Evolutionary conservation across 2,113 vertebrate species (phyloP).

Genomic region (Tyrannus savana): DNA sequence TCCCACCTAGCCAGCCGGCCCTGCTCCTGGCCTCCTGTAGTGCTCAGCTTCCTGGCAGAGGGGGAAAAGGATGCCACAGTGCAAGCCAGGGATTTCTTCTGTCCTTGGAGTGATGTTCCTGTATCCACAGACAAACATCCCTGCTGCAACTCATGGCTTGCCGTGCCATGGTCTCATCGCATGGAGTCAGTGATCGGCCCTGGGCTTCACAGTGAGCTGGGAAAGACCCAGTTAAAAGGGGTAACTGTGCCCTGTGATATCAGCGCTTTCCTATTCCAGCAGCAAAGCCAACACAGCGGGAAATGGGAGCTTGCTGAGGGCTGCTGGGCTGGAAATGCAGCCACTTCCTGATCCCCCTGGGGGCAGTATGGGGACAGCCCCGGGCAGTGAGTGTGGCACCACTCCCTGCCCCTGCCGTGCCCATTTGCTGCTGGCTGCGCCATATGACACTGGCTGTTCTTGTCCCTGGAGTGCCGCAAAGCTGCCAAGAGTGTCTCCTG

Average conservation of each 20-base stretch:
- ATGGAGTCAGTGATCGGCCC: rapidly evolving
- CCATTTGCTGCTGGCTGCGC: background rate
- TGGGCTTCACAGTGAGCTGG: background rate
- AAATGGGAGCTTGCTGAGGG: background rate
- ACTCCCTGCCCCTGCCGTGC: rapidly evolving
- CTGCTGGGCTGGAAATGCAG: background rate
- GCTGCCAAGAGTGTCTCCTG: background rate
- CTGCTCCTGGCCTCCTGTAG: rapidly evolving
- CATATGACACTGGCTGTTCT: rapidly evolving
- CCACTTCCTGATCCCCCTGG: background rate
- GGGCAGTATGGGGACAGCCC: rapidly evolving
- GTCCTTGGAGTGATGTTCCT: background rate
- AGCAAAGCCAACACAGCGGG: background rate
- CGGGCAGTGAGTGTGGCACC: rapidly evolving
- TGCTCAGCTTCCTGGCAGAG: background rate
- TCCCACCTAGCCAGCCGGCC: rapidly evolving
- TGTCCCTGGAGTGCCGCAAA: background rate
- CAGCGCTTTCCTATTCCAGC: background rate
- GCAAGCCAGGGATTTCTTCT: background rate
- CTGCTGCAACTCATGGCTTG: rapidly evolving
- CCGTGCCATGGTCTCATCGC: rapidly evolving
- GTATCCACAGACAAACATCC: rapidly evolving
- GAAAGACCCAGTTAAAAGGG: background rate
- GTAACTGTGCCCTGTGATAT: background rate
- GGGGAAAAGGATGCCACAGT: rapidly evolving